Evolutionary conservation across 2,113 vertebrate species (phyloP).

Genomic region (Pristiophorus japonicus): DNA sequence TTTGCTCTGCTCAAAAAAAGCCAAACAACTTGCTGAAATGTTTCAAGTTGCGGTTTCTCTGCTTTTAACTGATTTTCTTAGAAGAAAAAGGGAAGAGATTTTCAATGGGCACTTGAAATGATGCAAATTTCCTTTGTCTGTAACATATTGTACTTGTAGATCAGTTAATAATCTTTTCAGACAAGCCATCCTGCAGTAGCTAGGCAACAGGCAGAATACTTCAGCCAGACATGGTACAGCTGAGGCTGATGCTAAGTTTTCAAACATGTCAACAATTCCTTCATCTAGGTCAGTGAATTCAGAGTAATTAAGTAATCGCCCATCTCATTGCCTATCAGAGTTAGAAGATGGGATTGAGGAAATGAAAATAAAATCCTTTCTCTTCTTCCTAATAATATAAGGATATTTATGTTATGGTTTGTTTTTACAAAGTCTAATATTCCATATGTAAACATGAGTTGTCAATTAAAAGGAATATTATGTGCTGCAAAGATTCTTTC

Average conservation of each 20-base stretch:
- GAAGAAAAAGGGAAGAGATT: not conserved
- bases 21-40: not conserved
- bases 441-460: not conserved
- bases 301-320: conserved; percentile 33
- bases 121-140: conserved; percentile 36
- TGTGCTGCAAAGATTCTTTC: not conserved
- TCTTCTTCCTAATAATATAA: not conserved
- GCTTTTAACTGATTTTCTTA: not conserved
- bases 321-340: not conserved
- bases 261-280: conserved; percentile 31
- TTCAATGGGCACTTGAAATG: conserved; percentile 15
- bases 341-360: not conserved
- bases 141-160: conserved; percentile 38
- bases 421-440: not conserved
- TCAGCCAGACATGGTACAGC: conserved; percentile 36
- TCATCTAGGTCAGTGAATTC: conserved; percentile 36
- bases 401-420: not conserved
- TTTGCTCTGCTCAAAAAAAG: not conserved
- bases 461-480: not conserved
- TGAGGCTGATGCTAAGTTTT: conserved; percentile 32
- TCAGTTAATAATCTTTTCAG: conserved; percentile 38
- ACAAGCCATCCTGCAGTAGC: conserved; percentile 33
- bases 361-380: conserved; percentile 2
- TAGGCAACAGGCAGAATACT: conserved; percentile 36
- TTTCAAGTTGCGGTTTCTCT: not conserved